Evolutionary conservation across 2,888 invertebrate genomes (phyloP).

Genomic region (Ochlodes sylvanus): DNA sequence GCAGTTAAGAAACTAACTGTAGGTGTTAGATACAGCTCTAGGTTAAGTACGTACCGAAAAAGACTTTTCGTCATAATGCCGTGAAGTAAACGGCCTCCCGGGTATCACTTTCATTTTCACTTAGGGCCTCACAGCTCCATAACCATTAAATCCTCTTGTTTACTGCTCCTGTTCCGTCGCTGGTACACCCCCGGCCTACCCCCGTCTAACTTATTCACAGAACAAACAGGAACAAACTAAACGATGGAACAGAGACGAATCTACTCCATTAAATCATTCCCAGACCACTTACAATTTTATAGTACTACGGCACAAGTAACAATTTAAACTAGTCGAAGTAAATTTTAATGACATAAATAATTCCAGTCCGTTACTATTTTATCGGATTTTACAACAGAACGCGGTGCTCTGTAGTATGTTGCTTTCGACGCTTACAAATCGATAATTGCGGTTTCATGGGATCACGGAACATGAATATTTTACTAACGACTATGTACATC

Average conservation of each 20-base stretch:
- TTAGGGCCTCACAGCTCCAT: constrained; percentile 71
- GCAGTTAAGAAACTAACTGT: constrained; percentile 11
- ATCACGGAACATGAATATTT: too few relatives aligned
- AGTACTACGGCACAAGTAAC: constrained; percentile 45
- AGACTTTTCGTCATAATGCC: constrained; percentile 66
- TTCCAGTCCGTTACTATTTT: too few relatives aligned
- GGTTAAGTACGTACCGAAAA: constrained; percentile 46
- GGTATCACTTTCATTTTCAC: constrained; percentile 79
- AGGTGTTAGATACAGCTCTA: constrained; percentile 11
- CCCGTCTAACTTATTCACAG: constrained; percentile 68
- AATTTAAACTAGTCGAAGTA: constrained; percentile 47
- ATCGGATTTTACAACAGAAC: too few relatives aligned
- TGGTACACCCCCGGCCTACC: constrained; percentile 44
- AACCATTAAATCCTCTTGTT: constrained; percentile 75
- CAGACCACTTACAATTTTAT: constrained; percentile 58
- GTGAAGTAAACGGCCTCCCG: constrained; percentile 64
- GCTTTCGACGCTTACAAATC: too few relatives aligned
- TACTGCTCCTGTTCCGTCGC: constrained; percentile 58
- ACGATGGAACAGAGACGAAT: constrained; percentile 61
- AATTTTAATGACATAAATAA: constrained; percentile 45
- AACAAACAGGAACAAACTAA: constrained; percentile 65
- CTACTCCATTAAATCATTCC: constrained; percentile 53
- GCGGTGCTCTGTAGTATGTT: too few relatives aligned
- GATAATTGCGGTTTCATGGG: too few relatives aligned
- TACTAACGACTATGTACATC: too few relatives aligned